Percentiles rank a stretch among this genome's conserved stretches.
Conservation (phyloP, 2,113 vertebrate species). For the Odontesthes bonariensis region DNA sequence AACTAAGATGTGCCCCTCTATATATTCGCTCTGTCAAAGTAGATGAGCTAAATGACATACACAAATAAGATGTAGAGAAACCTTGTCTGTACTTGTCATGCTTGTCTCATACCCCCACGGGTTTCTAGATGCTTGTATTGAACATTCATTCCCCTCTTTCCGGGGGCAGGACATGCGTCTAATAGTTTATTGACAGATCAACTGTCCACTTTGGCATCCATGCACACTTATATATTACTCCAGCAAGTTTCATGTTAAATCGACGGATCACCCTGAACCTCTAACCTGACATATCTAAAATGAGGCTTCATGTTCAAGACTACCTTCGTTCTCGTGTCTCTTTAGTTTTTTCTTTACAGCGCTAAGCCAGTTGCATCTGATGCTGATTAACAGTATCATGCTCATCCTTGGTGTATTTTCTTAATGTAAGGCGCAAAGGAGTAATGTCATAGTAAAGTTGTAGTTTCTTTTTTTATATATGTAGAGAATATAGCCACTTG, state of each 20-base stretch:
- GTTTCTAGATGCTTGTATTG: constrained; percentile 34
- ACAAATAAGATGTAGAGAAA: constrained; percentile 69
- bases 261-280: constrained; percentile 42
- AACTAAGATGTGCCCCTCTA: constrained; percentile 57
- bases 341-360: background rate
- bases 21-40: constrained; percentile 61
- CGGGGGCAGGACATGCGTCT: constrained; percentile 38
- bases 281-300: constrained; percentile 22
- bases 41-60: constrained; percentile 60
- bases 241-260: constrained; percentile 12
- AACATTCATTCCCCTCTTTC: constrained; percentile 51
- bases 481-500: constrained; percentile 26
- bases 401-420: constrained; percentile 33
- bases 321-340: background rate
- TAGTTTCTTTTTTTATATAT: constrained; percentile 44
- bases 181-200: constrained; percentile 68
- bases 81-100: constrained; percentile 61
- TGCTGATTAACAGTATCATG: constrained; percentile 29
- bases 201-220: constrained; percentile 48
- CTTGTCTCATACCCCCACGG: constrained; percentile 46
- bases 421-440: constrained; percentile 33
- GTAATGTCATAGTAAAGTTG: constrained; percentile 29
- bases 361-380: constrained; percentile 24
- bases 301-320: constrained; percentile 11
- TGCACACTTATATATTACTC: constrained; percentile 29